These are phyloP conservation scores for Sternarchorhynchus goeldii DNA, from an alignment of 2,797 vertebrate species.

Conservation along the genomic window DNA sequence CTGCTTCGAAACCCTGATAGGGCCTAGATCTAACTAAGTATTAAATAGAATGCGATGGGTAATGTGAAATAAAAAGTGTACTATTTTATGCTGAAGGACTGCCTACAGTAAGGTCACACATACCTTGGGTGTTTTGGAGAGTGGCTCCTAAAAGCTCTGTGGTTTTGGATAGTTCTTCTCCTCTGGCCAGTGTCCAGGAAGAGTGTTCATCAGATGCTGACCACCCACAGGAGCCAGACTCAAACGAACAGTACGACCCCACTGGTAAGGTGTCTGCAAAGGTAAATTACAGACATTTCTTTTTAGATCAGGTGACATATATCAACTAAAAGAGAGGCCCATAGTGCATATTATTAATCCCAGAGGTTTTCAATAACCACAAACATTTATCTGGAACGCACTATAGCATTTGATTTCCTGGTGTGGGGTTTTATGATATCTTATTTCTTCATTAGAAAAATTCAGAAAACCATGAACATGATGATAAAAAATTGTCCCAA, in stretches of 20 bases:
- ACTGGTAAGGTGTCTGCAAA: constrained; percentile 66
- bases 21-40: not conserved
- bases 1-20: not conserved
- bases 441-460: too few relatives aligned
- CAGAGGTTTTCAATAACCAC: too few relatives aligned
- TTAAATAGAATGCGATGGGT: too few relatives aligned
- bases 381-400: too few relatives aligned
- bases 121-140: constrained; percentile 80
- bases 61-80: too few relatives aligned
- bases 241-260: constrained; percentile 86
- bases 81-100: not conserved
- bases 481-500: too few relatives aligned
- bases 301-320: not conserved
- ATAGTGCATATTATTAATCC: not conserved
- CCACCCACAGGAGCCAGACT: constrained; percentile 83
- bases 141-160: constrained; percentile 69
- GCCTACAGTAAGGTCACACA: not conserved
- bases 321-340: not conserved
- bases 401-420: too few relatives aligned
- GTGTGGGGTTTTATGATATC: too few relatives aligned
- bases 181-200: constrained; percentile 75
- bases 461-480: too few relatives aligned
- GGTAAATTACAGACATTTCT: not conserved
- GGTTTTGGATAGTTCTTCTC: constrained; percentile 64
- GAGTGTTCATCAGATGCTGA: constrained; percentile 65